A percentile compares a stretch with the other conserved stretches of the same genome.
Conservation (phyloP, 2,797 vertebrate species). For the Pteronotus mesoamericanus region DNA sequence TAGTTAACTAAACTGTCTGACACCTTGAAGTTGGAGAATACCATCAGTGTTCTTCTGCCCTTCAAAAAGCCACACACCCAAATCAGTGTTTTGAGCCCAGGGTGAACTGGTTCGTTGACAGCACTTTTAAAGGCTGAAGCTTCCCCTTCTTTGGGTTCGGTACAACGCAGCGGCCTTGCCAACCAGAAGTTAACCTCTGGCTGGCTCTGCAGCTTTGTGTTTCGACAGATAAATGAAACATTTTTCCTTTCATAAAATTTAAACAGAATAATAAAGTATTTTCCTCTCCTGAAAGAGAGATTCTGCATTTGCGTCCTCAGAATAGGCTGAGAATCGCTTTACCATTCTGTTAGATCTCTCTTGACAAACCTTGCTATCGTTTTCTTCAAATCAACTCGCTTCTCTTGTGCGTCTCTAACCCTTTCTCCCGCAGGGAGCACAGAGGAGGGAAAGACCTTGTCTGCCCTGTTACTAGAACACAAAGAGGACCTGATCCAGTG, state of each 20-base stretch:
- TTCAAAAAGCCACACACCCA: constrained; percentile 47
- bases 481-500: constrained; percentile 81
- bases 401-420: constrained; percentile 74
- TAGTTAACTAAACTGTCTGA: constrained; percentile 40
- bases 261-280: constrained; percentile 85
- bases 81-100: constrained; percentile 27
- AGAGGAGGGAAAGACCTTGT: constrained; percentile 68
- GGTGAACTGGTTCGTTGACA: constrained; percentile 39
- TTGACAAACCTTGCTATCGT: constrained; percentile 76
- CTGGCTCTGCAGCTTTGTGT: constrained; percentile 81
- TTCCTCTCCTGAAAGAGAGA: constrained; percentile 74
- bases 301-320: constrained; percentile 70
- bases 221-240: constrained; percentile 81
- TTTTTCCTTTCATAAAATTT: constrained; percentile 83
- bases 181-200: constrained; percentile 82
- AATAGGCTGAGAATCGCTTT: constrained; percentile 72
- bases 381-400: constrained; percentile 78
- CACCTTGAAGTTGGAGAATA: constrained; percentile 1
- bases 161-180: constrained; percentile 80
- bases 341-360: constrained; percentile 82
- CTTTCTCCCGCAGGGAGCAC: constrained; percentile 69
- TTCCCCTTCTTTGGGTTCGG: constrained; percentile 64
- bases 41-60: constrained; percentile 32
- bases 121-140: constrained; percentile 49
- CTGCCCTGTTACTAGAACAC: constrained; percentile 73